These are phyloP conservation scores for Philereme transversata DNA, from an alignment of 2,888 invertebrate species.

Conservation along the genomic window DNA sequence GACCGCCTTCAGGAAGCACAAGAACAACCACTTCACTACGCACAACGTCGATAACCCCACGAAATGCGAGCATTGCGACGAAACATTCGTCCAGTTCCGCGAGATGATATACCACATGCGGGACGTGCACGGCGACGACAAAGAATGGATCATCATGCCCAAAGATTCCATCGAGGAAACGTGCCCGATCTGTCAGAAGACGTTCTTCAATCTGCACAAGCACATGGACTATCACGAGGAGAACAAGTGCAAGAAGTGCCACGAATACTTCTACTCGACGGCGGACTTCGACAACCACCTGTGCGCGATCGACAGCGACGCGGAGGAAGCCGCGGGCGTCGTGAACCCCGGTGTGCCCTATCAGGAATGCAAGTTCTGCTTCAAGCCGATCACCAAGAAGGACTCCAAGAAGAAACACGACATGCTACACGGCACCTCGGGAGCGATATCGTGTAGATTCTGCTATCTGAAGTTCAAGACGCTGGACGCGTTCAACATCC, in stretches of 20 bases:
- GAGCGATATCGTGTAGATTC: constrained; percentile 78
- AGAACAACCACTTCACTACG: constrained; percentile 73
- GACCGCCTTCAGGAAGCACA: constrained; percentile 77
- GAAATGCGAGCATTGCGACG: constrained; percentile 80
- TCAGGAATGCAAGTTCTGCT: constrained; percentile 77
- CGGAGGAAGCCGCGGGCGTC: constrained; percentile 52
- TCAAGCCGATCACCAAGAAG: constrained; percentile 71
- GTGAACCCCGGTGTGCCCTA: constrained; percentile 53
- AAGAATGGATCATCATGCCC: constrained; percentile 76
- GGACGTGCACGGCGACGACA: constrained; percentile 72
- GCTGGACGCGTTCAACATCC: constrained; percentile 76
- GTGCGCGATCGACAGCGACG: constrained; percentile 75
- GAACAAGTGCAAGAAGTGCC: constrained; percentile 76
- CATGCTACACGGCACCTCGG: constrained; percentile 68
- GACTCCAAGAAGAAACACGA: constrained; percentile 66
- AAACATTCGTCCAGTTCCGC: constrained; percentile 80
- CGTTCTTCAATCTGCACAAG: constrained; percentile 71
- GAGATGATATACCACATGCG: constrained; percentile 81
- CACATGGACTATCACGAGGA: constrained; percentile 77
- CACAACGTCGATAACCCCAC: constrained; percentile 73
- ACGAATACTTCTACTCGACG: constrained; percentile 74
- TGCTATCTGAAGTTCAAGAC: constrained; percentile 78
- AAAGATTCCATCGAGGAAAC: constrained; percentile 71
- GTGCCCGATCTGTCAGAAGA: constrained; percentile 73
- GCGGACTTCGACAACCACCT: constrained; percentile 71